These are phyloP conservation scores for Saguinus midas DNA, from an alignment of 2,113 vertebrate genomes.

Conservation along the genomic window DNA sequence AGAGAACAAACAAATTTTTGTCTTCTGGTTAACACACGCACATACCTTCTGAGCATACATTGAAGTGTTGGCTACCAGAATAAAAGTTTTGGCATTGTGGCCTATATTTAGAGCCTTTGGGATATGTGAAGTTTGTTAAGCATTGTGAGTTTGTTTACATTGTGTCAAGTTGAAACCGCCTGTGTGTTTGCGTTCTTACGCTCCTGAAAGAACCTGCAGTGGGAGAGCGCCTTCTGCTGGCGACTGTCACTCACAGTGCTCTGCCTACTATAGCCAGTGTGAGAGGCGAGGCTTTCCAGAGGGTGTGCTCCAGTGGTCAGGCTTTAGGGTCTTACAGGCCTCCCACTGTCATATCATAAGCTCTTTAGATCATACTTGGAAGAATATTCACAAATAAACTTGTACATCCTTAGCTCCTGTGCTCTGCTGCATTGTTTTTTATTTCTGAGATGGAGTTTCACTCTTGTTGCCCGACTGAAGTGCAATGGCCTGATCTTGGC, in stretches of 20 bases:
- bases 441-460: no score
- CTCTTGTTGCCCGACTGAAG: no score
- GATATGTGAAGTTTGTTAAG: neutral
- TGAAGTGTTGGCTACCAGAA: neutral
- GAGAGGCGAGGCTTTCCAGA: neutral
- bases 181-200: accelerated
- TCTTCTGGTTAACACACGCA: neutral
- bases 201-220: neutral
- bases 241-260: neutral
- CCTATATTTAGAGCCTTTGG: neutral
- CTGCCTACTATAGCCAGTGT: accelerated
- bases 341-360: neutral
- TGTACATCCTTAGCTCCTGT: neutral
- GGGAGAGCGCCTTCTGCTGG: conserved; percentile 44
- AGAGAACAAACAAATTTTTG: neutral
- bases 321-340: neutral
- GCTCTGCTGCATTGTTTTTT: neutral
- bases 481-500: no score
- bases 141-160: neutral
- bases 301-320: neutral
- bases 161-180: neutral
- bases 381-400: conserved; percentile 30
- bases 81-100: neutral
- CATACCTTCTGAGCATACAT: neutral
- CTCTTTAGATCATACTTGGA: neutral